Conservation (phyloP, 2,888 invertebrate species). For the Chymomyza caudatula region DNA sequence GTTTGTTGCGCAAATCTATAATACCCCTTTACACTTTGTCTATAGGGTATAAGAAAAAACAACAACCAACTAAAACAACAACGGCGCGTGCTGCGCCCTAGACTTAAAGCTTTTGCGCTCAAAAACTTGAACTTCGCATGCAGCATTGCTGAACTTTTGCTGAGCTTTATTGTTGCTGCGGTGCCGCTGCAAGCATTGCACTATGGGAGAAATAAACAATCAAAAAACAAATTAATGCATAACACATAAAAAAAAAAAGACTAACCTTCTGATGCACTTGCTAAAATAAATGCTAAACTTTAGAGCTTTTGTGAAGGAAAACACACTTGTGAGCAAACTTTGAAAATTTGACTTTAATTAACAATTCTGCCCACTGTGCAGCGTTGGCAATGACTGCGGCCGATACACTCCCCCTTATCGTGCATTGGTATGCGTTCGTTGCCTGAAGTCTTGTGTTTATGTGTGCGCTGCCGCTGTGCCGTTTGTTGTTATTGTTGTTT, state of each 20-base stretch:
- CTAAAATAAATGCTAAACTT: too few species aligned
- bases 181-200: neutral
- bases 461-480: neutral
- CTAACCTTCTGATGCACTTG: too few species aligned
- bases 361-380: neutral
- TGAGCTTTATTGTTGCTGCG: slow-evolving; percentile 1
- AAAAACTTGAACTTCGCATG: slow-evolving; percentile 46
- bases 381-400: slow-evolving; percentile 30
- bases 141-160: slow-evolving; percentile 38
- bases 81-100: slow-evolving; percentile 27
- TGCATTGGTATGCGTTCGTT: neutral
- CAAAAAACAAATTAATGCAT: neutral
- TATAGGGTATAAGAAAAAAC: too few species aligned
- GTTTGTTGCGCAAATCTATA: too few species aligned
- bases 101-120: neutral
- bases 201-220: neutral
- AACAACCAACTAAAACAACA: slow-evolving; percentile 15
- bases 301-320: too few species aligned
- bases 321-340: too few species aligned
- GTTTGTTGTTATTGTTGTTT: slow-evolving; percentile 2
- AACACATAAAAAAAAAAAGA: too few species aligned
- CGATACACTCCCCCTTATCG: slow-evolving; percentile 22
- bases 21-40: too few species aligned
- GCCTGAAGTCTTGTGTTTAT: too few species aligned
- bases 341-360: too few species aligned